Conservation (phyloP, 2,888 invertebrate species). For the Aporophyla nigra region DNA sequence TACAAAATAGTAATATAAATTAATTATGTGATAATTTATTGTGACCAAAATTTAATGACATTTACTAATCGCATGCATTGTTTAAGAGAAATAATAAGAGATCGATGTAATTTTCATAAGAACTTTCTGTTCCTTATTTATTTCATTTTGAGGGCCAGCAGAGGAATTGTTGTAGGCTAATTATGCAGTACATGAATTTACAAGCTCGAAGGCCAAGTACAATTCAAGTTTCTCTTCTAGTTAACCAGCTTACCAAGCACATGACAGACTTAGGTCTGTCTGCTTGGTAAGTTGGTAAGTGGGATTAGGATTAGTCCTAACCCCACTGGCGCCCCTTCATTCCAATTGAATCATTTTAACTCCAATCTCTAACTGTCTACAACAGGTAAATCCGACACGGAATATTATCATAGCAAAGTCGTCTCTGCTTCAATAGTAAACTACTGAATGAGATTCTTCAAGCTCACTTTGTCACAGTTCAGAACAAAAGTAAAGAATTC, state of each 20-base stretch:
- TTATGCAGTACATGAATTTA: neutral
- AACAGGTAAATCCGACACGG: neutral
- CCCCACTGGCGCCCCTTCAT: neutral
- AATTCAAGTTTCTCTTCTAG: neutral
- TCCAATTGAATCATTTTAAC: neutral
- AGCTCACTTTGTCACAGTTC: slow-evolving; percentile 17
- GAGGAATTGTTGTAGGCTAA: neutral
- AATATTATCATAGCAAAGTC: neutral
- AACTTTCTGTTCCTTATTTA: too few species aligned
- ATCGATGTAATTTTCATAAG: too few species aligned
- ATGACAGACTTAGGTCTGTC: too few species aligned
- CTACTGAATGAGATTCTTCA: slow-evolving; percentile 12
- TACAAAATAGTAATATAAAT: too few species aligned
- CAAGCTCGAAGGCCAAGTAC: neutral
- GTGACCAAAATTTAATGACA: too few species aligned
- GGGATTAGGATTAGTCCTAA: too few species aligned
- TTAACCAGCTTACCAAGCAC: neutral
- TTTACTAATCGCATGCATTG: too few species aligned
- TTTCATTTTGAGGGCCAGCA: neutral
- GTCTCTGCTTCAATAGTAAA: neutral
- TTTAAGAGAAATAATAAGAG: too few species aligned
- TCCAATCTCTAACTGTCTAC: neutral
- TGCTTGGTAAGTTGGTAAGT: too few species aligned
- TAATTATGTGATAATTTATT: too few species aligned
- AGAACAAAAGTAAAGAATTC: neutral